Base-by-base conservation (phyloP, 2,888 invertebrate species). In the Hirudinaria manillensis region DNA sequence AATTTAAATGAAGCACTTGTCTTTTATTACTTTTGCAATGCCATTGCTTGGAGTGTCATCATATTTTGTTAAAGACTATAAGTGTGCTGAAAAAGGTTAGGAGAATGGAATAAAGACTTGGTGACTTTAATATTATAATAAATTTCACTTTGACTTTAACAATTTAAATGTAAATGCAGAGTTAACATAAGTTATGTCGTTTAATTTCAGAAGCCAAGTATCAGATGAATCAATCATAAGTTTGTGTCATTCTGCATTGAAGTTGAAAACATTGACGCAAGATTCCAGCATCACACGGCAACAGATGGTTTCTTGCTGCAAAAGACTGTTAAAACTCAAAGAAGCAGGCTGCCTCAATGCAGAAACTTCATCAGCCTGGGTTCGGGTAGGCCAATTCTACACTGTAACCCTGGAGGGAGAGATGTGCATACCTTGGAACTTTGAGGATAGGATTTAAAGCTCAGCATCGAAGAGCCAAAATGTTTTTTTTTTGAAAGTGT, bases 391-490 rank as follows among this genome's bases (percentile, higher is more conserved):
- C 0, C 93, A 93, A 83, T 95, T 94, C 86, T 95, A 94, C 84
- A 93, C 94, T 0, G 91, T 96, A 70, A 88, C 94, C 83, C 90
- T 91, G 0, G 94, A 95, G 85, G 96, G 96, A 0, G 91, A 92
- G 76, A 88, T 94, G 74, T 94, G 94, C 83, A 91, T 95, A 84
- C 95, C 95, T 27, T 95, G 94, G 94, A 91, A 95, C 86, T 95
- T 76, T 68, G 68, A 68, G 32, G 68, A 61, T 19, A 29, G 13
- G 24, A 61, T 61, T 61, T 61, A 16, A 45, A 6, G 45, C 45
- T 45, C 38, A 38, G 38, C 3, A 38, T 10, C 45, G 16, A 45
- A 45, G 45, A 10, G n/a, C n/a, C n/a, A n/a, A n/a, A n/a, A n/a
- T n/a, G n/a, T n/a, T n/a, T n/a, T n/a, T n/a, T n/a, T n/a, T n/a